Base-by-base conservation (phyloP, 2,888 invertebrate species). In the Pterostichus niger region DNA sequence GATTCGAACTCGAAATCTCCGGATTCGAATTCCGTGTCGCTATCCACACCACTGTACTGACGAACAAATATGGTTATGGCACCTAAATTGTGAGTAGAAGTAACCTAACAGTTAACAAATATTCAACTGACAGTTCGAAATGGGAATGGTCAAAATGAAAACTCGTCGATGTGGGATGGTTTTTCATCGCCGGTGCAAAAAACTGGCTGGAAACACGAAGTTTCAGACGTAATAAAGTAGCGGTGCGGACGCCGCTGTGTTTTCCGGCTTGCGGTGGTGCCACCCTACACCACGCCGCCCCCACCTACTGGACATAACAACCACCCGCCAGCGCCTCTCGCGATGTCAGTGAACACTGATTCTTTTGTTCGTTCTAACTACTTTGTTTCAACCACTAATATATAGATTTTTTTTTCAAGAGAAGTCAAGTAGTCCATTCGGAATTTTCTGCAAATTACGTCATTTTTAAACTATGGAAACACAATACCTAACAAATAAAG, bases 201-300 rank as follows among this genome's bases (percentile, higher is more conserved):
- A 59, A 59, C 59, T 11, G 31, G 31, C 59, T 59, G 59, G 31
- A 59, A 59, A 59, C 59, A 59, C 31, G 59, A 59, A 59, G 59
- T 59, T 59, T 59, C 31, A 59, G 31, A 59, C n/a, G 31, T 59
- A 59, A 59, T 59, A 59, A 59, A 59, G 59, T 31, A 59, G 59
- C 59, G 59, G 59, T 15, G 13, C 49, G 49, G 49, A 49, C 49
- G 49, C 49, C 49, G 49, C 49, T 49, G 49, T 49, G 24, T 11
- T 49, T n/a, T 5, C 49, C 49, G 10, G 49, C 11, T 49, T 49
- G 49, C 13, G 49, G 49, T 49, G 10, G 49, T 49, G 6, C n/a
- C 49, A 11, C 49, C 49, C 49, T 10, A 46, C 46, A n/a, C 9
- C 46, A 10, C 46, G 6, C 9, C 46, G 9, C n/a, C 46, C n/a